phyloP scores from a whole-genome alignment of 2,113 vertebrate genomes.

The Lutjanus erythropterus region DNA sequence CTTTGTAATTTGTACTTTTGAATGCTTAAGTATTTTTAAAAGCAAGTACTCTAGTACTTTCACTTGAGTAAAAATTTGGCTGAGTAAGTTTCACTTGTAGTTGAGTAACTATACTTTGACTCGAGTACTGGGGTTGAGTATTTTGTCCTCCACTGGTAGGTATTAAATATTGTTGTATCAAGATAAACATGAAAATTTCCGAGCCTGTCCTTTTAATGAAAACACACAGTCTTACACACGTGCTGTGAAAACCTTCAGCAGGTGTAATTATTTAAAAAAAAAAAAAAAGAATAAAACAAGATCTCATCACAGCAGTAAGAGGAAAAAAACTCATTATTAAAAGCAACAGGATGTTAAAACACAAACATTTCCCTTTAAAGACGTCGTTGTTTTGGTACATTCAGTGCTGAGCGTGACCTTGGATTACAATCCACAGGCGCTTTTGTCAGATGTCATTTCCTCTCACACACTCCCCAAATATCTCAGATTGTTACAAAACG shows the following conservation, averaged over 20 bases:
- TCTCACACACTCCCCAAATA: not conserved
- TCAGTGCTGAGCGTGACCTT: not conserved
- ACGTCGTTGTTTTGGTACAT: slow-evolving; percentile 13
- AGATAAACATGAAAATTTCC: too few species aligned
- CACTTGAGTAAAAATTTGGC: too few species aligned
- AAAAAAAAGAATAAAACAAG: not conserved
- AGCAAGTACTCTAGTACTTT: too few species aligned
- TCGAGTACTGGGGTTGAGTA: too few species aligned
- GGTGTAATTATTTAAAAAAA: not conserved
- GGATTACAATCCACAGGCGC: not conserved
- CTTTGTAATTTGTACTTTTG: too few species aligned
- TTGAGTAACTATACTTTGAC: too few species aligned
- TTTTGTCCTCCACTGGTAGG: too few species aligned
- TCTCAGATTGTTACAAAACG: not conserved
- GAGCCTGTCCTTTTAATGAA: too few species aligned
- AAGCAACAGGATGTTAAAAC: slow-evolving; percentile 33
- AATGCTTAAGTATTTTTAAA: too few species aligned
- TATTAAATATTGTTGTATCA: too few species aligned
- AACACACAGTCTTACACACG: too few species aligned
- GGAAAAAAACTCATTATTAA: not conserved
- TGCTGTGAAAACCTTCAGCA: not conserved
- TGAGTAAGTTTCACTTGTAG: too few species aligned
- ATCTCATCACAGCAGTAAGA: not conserved
- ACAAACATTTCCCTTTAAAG: not conserved
- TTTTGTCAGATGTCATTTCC: slow-evolving; percentile 15